These are phyloP conservation scores for Leistus spinibarbis DNA, from an alignment of 2,888 invertebrate species.

Conservation along the genomic window DNA sequence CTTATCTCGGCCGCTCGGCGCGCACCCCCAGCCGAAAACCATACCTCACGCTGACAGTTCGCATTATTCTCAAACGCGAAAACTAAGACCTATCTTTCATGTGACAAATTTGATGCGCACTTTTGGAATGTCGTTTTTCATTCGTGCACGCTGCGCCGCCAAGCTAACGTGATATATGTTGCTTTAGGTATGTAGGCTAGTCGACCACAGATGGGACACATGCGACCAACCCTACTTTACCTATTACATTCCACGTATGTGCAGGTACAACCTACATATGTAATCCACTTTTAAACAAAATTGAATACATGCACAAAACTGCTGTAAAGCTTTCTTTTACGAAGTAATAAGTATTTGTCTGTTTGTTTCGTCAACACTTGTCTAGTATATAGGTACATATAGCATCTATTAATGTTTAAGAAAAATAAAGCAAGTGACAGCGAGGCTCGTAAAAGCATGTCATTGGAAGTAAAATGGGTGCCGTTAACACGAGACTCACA, in stretches of 20 bases:
- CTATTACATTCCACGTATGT: not conserved
- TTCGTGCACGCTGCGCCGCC: not conserved
- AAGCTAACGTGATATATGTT: not conserved
- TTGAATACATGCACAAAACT: too few species aligned
- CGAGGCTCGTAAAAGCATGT: too few species aligned
- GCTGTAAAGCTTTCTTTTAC: too few species aligned
- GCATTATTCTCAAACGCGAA: slow-evolving; percentile 10
- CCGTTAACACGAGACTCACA: not conserved
- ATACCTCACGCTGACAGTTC: slow-evolving; percentile 8
- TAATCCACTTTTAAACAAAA: not conserved
- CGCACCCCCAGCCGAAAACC: slow-evolving; percentile 2
- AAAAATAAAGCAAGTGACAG: too few species aligned
- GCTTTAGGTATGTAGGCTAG: not conserved
- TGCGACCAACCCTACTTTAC: not conserved
- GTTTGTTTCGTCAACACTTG: too few species aligned
- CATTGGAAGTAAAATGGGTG: not conserved
- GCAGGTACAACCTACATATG: too few species aligned
- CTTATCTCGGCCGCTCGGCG: slow-evolving; percentile 1
- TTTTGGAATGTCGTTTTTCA: slow-evolving; percentile 9
- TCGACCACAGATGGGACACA: not conserved
- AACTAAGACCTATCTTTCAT: slow-evolving; percentile 13
- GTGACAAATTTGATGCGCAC: slow-evolving; percentile 9
- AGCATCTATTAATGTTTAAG: too few species aligned
- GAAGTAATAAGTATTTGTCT: too few species aligned
- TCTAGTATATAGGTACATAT: too few species aligned